Percentiles rank a stretch among this genome's conserved stretches.
Evolutionary conservation across 1,140 invertebrate genomes (phyloP).

Genomic region (Oscheius sp.): DNA sequence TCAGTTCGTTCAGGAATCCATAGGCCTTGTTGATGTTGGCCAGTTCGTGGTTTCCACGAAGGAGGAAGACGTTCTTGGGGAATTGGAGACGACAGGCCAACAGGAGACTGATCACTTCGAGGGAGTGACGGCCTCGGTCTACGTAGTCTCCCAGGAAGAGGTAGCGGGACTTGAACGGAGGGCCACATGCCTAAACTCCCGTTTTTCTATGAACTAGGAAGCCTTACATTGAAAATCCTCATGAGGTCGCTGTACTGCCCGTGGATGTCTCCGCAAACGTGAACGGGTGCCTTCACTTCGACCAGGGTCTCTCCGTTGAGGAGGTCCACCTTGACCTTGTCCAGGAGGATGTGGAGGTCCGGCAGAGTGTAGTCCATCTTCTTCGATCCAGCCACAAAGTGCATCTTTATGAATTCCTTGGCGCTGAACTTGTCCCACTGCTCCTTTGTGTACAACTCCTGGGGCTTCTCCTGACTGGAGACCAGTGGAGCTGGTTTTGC

Average conservation of each 20-base stretch:
- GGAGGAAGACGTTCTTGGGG: conserved; percentile 62
- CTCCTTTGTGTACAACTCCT: not conserved
- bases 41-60: conserved; percentile 72
- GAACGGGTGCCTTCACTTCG: conserved; percentile 37
- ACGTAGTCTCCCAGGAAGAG: conserved; percentile 14
- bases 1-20: conserved; percentile 38
- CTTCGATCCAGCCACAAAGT: not conserved
- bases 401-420: conserved; percentile 13
- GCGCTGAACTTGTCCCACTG: not conserved
- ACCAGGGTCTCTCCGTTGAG: conserved; percentile 26
- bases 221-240: conserved; percentile 44
- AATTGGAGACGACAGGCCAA: conserved; percentile 16
- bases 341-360: conserved; percentile 12
- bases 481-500: too few relatives aligned
- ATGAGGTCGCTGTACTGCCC: conserved; percentile 43
- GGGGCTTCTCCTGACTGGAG: too few relatives aligned
- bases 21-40: conserved; percentile 67
- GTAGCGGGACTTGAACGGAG: too few relatives aligned
- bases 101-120: conserved; percentile 1
- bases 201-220: conserved; percentile 10
- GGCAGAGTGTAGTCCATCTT: conserved; percentile 3
- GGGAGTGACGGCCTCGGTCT: not conserved
- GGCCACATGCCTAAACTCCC: conserved; percentile 21
- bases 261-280: conserved; percentile 50
- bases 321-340: conserved; percentile 16